Percentiles rank a stretch among this genome's conserved stretches.
These are phyloP conservation scores for Drosophila oshimai DNA, from an alignment of 1,140 invertebrate genomes.

Conservation along the genomic window DNA sequence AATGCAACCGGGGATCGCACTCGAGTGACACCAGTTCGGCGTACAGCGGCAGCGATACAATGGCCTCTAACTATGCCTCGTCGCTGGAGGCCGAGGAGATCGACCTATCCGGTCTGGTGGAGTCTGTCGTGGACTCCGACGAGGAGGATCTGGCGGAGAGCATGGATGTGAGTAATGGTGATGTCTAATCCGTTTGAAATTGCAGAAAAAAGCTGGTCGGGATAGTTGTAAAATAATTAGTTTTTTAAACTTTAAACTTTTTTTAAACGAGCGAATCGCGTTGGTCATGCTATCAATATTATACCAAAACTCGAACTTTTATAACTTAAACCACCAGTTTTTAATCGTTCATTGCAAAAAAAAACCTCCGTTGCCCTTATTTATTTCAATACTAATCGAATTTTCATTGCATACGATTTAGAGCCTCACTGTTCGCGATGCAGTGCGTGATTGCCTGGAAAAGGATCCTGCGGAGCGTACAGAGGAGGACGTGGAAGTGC, in stretches of 20 bases:
- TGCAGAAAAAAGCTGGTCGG: not conserved
- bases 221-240: too few relatives aligned
- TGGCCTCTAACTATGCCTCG: conserved; percentile 94
- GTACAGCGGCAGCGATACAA: conserved; percentile 97
- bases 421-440: conserved; percentile 95
- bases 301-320: too few relatives aligned
- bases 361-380: too few relatives aligned
- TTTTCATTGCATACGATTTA: conserved; percentile 62
- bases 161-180: conserved; percentile 88
- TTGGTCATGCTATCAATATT: too few relatives aligned
- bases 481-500: conserved; percentile 96
- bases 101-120: conserved; percentile 95
- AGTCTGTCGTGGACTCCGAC: conserved; percentile 97
- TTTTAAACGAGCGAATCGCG: too few relatives aligned
- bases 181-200: conserved; percentile 17
- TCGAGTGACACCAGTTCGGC: conserved; percentile 97
- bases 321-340: too few relatives aligned
- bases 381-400: too few relatives aligned
- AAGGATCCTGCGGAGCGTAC: conserved; percentile 97
- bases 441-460: conserved; percentile 97
- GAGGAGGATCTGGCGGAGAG: conserved; percentile 96
- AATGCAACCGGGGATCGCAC: conserved; percentile 93
- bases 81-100: conserved; percentile 94
- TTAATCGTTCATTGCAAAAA: too few relatives aligned
- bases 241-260: too few relatives aligned